Percentiles rank a stretch among this genome's conserved stretches.
Conservation (phyloP, 2,797 vertebrate species). For the Pyrocephalus nanus region DNA sequence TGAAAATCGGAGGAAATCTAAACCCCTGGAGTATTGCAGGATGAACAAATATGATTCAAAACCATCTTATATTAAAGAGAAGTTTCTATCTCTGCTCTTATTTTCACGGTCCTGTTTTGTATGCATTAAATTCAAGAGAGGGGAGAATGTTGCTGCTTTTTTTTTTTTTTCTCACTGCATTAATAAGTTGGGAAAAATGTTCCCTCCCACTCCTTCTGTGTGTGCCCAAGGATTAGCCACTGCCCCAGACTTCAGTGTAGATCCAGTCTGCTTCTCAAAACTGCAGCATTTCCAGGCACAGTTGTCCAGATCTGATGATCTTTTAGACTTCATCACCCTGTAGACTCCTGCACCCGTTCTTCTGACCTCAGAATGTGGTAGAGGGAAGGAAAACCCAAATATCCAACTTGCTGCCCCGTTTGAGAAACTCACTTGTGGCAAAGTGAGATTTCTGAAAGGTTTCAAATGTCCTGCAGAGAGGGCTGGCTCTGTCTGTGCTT, state of each 20-base stretch:
- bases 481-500: background rate
- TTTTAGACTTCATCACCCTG: rapidly evolving
- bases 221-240: background rate
- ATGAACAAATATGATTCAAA: background rate
- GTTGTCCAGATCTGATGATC: no score
- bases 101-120: background rate
- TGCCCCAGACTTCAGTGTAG: background rate
- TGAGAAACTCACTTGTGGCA: background rate
- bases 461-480: background rate
- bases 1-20: background rate
- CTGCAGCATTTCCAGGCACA: rapidly evolving
- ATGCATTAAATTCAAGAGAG: background rate
- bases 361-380: background rate
- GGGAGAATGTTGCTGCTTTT: background rate
- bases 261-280: background rate
- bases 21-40: background rate
- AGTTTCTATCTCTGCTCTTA: rapidly evolving
- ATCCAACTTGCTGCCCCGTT: background rate
- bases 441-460: background rate
- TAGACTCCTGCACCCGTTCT: background rate
- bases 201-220: background rate
- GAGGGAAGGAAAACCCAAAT: background rate
- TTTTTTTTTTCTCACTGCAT: background rate
- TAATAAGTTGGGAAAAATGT: background rate
- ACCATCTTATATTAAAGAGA: background rate